Percentiles rank a stretch among this genome's conserved stretches.
phyloP scores from a whole-genome alignment of 2,113 vertebrate genomes.

The Crotalus horridus region DNA sequence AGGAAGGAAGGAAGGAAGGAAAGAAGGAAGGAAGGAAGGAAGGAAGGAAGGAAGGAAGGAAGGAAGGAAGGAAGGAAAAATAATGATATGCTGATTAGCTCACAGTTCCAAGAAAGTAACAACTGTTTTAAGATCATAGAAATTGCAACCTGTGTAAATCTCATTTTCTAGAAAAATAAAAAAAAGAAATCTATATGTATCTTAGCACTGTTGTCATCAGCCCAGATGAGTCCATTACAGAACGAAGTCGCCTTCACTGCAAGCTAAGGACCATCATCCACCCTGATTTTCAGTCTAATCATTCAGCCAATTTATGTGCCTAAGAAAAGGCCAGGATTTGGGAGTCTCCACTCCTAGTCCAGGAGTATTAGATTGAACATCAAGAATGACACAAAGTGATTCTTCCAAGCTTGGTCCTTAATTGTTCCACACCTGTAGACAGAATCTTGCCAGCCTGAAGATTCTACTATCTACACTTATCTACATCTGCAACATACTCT shows the following conservation, averaged over 20 bases:
- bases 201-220: neutral
- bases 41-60: neutral
- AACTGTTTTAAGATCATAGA: slow-evolving; percentile 66
- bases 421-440: too few species aligned
- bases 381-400: too few species aligned
- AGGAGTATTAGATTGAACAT: neutral
- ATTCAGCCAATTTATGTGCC: neutral
- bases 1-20: too few species aligned
- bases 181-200: neutral
- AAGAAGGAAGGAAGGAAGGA: too few species aligned
- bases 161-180: slow-evolving; percentile 13
- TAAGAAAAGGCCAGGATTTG: neutral
- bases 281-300: neutral
- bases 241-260: neutral
- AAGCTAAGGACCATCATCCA: neutral
- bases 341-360: neutral
- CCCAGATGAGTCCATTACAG: neutral
- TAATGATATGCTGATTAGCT: slow-evolving; percentile 65
- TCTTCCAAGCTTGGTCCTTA: too few species aligned
- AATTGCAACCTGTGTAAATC: slow-evolving; percentile 51
- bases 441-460: too few species aligned
- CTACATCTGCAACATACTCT: too few species aligned
- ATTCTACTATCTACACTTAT: too few species aligned
- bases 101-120: slow-evolving; percentile 64
- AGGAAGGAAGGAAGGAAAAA: neutral